These are phyloP conservation scores for Gryllus bimaculatus DNA, from an alignment of 1,140 invertebrate species.

Conservation along the genomic window DNA sequence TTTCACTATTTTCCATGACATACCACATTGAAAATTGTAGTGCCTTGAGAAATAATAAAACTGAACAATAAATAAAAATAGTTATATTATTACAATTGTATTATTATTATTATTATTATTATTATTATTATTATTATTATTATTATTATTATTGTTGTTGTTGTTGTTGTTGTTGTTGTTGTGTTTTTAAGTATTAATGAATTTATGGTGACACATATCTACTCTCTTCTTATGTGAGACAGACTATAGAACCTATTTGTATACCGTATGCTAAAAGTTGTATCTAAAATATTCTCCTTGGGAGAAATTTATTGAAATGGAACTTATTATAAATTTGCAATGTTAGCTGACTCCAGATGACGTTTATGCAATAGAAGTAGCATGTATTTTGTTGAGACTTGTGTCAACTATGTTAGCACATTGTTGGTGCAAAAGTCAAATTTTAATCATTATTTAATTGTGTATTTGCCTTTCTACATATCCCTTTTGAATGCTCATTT, in stretches of 20 bases:
- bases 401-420: not conserved
- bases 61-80: too few species aligned
- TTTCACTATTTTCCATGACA: too few species aligned
- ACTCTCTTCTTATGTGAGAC: slow-evolving; percentile 1
- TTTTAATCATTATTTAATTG: not conserved
- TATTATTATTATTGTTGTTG: too few species aligned
- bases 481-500: slow-evolving; percentile 1
- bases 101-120: too few species aligned
- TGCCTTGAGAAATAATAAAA: too few species aligned
- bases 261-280: not conserved
- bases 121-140: too few species aligned
- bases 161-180: too few species aligned
- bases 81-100: too few species aligned
- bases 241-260: slow-evolving; percentile 1
- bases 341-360: not conserved
- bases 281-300: not conserved
- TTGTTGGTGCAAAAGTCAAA: not conserved
- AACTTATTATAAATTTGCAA: not conserved
- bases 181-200: not conserved
- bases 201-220: not conserved
- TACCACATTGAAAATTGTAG: too few species aligned
- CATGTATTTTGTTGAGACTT: slow-evolving; percentile 1
- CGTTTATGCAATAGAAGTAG: not conserved
- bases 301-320: not conserved
- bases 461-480: not conserved